phyloP scores from a whole-genome alignment of 2,888 invertebrate genomes.

The Stenodera caucasica region DNA sequence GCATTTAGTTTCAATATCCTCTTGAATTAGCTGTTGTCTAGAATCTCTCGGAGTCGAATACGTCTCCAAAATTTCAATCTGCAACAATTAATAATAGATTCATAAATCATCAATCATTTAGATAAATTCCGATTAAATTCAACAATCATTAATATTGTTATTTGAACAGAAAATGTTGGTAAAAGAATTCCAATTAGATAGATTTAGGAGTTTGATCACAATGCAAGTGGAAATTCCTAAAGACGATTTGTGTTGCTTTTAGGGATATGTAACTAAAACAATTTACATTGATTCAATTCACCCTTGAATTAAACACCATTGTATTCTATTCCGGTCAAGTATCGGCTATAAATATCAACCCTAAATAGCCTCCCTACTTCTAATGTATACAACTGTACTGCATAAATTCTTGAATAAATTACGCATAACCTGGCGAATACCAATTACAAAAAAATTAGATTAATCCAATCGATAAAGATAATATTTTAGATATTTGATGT shows the following conservation, averaged over 20 bases:
- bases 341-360: slow-evolving; percentile 42
- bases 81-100: slow-evolving; percentile 43
- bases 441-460: slow-evolving; percentile 4
- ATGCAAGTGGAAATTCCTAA: slow-evolving; percentile 15
- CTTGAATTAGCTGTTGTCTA: slow-evolving; percentile 49
- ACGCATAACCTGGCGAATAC: slow-evolving; percentile 12
- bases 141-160: slow-evolving; percentile 17
- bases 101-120: slow-evolving; percentile 9
- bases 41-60: slow-evolving; percentile 76
- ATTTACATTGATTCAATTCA: slow-evolving; percentile 37
- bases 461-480: neutral
- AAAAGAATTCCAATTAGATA: slow-evolving; percentile 24
- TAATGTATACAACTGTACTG: slow-evolving; percentile 33
- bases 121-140: slow-evolving; percentile 15
- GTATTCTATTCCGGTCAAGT: slow-evolving; percentile 46
- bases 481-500: neutral
- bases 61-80: slow-evolving; percentile 74
- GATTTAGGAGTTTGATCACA: slow-evolving; percentile 12
- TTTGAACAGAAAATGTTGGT: slow-evolving; percentile 4
- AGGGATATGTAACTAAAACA: slow-evolving; percentile 29
- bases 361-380: slow-evolving; percentile 19
- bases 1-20: slow-evolving; percentile 55
- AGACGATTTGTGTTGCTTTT: slow-evolving; percentile 13
- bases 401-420: slow-evolving; percentile 26
- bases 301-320: slow-evolving; percentile 40